Evolutionary conservation across 2,888 invertebrate species (phyloP).

Genomic region (Habrosyne pyritoides): DNA sequence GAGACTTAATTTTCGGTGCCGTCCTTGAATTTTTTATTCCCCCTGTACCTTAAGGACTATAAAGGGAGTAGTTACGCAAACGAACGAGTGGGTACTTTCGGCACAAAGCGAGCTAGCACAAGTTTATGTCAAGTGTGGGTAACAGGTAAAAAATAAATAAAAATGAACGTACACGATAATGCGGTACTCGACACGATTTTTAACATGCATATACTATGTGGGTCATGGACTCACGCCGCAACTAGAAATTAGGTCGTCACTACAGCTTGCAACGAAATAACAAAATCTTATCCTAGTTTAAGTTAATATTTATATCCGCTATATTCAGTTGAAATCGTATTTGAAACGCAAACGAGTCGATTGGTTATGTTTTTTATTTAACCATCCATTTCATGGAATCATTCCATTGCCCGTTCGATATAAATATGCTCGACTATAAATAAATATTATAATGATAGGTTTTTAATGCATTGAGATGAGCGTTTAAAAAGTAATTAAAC

Average conservation of each 20-base stretch:
- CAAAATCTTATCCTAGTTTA: not conserved
- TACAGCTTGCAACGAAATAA: constrained; percentile 25
- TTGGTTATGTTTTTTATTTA: no score
- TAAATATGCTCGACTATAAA: not conserved
- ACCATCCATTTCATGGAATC: no score
- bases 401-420: not conserved
- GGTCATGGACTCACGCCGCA: constrained; percentile 48
- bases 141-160: constrained; percentile 26
- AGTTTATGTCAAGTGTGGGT: constrained; percentile 6
- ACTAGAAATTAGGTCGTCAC: constrained; percentile 44
- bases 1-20: constrained; percentile 3
- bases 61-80: constrained; percentile 10
- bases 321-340: not conserved
- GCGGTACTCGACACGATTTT: constrained; percentile 46
- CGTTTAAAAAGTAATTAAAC: not conserved
- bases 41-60: constrained; percentile 7
- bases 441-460: not conserved
- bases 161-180: constrained; percentile 28
- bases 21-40: constrained; percentile 8
- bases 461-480: not conserved
- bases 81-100: constrained; percentile 6
- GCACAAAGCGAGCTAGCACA: constrained; percentile 3
- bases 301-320: not conserved
- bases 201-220: constrained; percentile 50
- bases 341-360: not conserved